Percentiles rank a stretch among this genome's conserved stretches.
Conservation (phyloP, 2,888 invertebrate genomes). For the Chrysina gloriosa region DNA sequence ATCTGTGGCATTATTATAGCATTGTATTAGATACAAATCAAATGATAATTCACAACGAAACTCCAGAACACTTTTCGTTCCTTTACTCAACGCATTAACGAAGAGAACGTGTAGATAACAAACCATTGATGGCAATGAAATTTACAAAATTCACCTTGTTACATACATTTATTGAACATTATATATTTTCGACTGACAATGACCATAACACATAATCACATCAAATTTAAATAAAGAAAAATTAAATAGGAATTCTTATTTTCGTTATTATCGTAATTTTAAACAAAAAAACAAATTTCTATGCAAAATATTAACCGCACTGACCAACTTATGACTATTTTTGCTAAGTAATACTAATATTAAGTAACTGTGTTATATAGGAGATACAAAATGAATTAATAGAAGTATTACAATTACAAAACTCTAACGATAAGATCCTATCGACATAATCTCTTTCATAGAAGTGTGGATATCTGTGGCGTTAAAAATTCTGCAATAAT, state of each 20-base stretch:
- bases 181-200: slow-evolving; percentile 27
- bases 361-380: slow-evolving; percentile 11
- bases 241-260: neutral
- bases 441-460: slow-evolving; percentile 4
- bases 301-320: slow-evolving; percentile 27
- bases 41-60: neutral
- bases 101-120: neutral
- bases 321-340: slow-evolving; percentile 44
- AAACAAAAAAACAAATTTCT: slow-evolving; percentile 5
- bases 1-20: too few relatives aligned
- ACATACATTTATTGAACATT: neutral
- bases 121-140: neutral
- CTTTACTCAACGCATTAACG: neutral
- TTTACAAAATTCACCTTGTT: neutral
- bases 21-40: neutral
- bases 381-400: neutral
- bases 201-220: slow-evolving; percentile 31
- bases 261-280: neutral
- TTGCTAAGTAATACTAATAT: slow-evolving; percentile 38
- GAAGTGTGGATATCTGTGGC: neutral
- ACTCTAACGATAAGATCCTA: neutral
- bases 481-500: slow-evolving; percentile 22
- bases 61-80: neutral
- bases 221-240: neutral
- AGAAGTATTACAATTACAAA: neutral